phyloP scores from a whole-genome alignment of 2,888 invertebrate species.

The Dasypolia templi region DNA sequence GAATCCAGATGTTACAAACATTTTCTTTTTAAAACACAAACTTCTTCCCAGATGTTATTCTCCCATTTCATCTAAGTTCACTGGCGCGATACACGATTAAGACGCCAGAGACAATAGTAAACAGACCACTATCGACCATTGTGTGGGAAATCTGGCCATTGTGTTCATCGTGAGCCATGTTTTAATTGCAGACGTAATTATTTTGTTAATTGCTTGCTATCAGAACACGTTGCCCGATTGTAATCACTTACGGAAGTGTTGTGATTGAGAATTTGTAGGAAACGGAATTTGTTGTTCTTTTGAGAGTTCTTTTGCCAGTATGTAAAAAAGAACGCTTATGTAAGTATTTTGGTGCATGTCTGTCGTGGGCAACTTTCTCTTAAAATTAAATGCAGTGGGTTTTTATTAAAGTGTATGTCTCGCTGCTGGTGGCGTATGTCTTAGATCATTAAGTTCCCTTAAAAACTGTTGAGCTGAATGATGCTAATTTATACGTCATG shows the following conservation, averaged over 20 bases:
- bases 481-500: too few species aligned
- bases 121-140: slow-evolving; percentile 41
- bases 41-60: slow-evolving; percentile 21
- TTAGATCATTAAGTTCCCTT: too few species aligned
- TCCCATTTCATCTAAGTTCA: slow-evolving; percentile 55
- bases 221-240: slow-evolving; percentile 39
- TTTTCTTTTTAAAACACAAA: slow-evolving; percentile 29
- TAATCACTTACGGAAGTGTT: slow-evolving; percentile 23
- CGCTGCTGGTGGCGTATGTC: too few species aligned
- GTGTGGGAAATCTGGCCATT: slow-evolving; percentile 60
- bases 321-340: too few species aligned
- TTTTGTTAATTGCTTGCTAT: slow-evolving; percentile 50
- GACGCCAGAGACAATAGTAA: slow-evolving; percentile 46
- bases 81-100: slow-evolving; percentile 44
- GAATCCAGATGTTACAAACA: neutral
- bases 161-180: slow-evolving; percentile 35
- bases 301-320: too few species aligned
- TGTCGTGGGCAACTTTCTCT: too few species aligned
- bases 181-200: slow-evolving; percentile 58
- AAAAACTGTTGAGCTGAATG: too few species aligned
- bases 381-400: too few species aligned
- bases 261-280: slow-evolving; percentile 14
- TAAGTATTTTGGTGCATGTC: neutral
- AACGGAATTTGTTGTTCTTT: neutral
- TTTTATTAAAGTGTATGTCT: too few species aligned